Evolutionary conservation across 2,113 vertebrate species (phyloP).

Genomic region (Benitochromis conjunctus): DNA sequence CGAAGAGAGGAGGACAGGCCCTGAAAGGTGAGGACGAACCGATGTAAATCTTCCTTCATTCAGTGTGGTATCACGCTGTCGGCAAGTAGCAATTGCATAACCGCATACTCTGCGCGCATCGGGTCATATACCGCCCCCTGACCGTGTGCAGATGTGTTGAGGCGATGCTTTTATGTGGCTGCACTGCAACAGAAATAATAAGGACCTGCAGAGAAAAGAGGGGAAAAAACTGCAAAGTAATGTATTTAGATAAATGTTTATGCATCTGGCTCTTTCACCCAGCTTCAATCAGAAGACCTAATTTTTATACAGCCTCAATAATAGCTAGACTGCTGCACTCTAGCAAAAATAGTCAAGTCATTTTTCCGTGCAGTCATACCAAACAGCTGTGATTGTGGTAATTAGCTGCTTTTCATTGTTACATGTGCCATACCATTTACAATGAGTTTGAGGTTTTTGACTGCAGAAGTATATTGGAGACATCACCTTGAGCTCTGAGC

Average conservation of each 20-base stretch:
- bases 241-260: not conserved
- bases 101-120: not conserved
- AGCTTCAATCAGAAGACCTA: not conserved
- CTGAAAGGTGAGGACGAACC: constrained; percentile 65
- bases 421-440: not conserved
- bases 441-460: not conserved
- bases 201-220: not conserved
- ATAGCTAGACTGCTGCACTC: not conserved
- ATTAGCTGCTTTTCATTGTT: not conserved
- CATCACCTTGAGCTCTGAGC: not conserved
- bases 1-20: constrained; percentile 84
- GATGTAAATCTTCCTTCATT: not conserved
- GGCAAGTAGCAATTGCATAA: not conserved
- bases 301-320: not conserved
- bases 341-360: not conserved
- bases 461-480: not conserved
- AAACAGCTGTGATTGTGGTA: not conserved
- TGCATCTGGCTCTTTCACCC: not conserved
- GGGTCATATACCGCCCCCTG: not conserved
- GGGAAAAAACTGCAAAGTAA: rapidly evolving
- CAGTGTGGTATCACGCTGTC: not conserved
- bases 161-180: not conserved
- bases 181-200: not conserved
- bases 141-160: constrained; percentile 12
- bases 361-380: not conserved